phyloP scores from a whole-genome alignment of 2,888 invertebrate genomes.

The Dorcus hopei region DNA sequence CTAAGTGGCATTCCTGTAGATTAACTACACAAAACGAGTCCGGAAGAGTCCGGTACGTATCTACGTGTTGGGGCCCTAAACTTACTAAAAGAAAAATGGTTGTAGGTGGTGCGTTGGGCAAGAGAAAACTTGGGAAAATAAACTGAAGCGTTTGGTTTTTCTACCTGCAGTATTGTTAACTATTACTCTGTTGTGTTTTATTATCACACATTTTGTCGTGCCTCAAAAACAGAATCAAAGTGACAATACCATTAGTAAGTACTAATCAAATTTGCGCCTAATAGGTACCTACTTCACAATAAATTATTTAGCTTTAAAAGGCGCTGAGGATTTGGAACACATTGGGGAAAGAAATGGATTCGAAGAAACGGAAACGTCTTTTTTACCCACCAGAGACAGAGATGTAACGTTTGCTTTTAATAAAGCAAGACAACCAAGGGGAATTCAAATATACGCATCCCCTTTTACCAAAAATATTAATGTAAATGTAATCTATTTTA shows the following conservation, averaged over 20 bases:
- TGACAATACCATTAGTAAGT: neutral
- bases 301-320: neutral
- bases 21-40: conserved; percentile 49
- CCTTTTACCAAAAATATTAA: neutral
- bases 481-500: no score
- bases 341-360: neutral
- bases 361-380: neutral
- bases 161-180: conserved; percentile 42
- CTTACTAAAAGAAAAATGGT: neutral
- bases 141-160: conserved; percentile 47
- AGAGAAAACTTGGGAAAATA: conserved; percentile 46
- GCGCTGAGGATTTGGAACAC: neutral
- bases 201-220: neutral
- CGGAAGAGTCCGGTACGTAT: conserved; percentile 50
- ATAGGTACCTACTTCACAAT: neutral
- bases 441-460: neutral
- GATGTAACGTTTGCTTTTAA: neutral
- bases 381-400: neutral
- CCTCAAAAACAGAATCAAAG: neutral
- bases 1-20: conserved; percentile 46
- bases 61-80: neutral
- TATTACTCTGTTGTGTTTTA: neutral
- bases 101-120: conserved; percentile 51
- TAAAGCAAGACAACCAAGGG: neutral
- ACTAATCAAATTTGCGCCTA: neutral